A percentile compares a stretch with the other conserved stretches of the same genome.
Conservation (phyloP, 2,113 vertebrate species). For the Narcine bancroftii region DNA sequence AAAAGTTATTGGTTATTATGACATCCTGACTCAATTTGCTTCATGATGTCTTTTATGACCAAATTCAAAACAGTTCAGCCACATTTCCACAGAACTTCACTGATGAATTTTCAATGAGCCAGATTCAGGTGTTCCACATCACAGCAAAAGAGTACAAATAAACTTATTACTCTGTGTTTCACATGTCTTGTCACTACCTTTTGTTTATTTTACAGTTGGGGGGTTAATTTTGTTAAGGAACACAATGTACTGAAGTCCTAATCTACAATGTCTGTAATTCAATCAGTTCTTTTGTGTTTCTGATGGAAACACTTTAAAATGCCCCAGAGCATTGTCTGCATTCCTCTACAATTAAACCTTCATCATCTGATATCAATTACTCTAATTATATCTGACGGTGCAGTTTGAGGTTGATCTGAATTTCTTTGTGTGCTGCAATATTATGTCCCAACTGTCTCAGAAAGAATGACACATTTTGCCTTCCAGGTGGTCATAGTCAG, state of each 20-base stretch:
- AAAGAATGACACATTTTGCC: conserved; percentile 5
- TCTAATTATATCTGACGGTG: conserved; percentile 61
- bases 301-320: conserved; percentile 42
- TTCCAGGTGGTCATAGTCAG: not conserved
- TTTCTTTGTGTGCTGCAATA: conserved; percentile 42
- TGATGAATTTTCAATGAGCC: not conserved
- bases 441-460: conserved; percentile 7
- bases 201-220: not conserved
- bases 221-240: not conserved
- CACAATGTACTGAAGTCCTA: not conserved
- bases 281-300: not conserved
- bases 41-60: not conserved
- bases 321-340: conserved; percentile 51
- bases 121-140: not conserved
- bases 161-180: not conserved
- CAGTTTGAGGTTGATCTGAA: conserved; percentile 43
- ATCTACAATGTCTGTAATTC: not conserved
- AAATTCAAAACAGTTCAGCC: not conserved
- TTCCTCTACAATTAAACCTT: conserved; percentile 62
- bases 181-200: not conserved
- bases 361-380: conserved; percentile 60
- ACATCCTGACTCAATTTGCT: not conserved
- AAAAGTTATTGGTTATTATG: not conserved
- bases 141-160: not conserved
- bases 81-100: not conserved